These are phyloP conservation scores for Agrypnus murinus DNA, from an alignment of 2,888 invertebrate genomes.

Conservation along the genomic window DNA sequence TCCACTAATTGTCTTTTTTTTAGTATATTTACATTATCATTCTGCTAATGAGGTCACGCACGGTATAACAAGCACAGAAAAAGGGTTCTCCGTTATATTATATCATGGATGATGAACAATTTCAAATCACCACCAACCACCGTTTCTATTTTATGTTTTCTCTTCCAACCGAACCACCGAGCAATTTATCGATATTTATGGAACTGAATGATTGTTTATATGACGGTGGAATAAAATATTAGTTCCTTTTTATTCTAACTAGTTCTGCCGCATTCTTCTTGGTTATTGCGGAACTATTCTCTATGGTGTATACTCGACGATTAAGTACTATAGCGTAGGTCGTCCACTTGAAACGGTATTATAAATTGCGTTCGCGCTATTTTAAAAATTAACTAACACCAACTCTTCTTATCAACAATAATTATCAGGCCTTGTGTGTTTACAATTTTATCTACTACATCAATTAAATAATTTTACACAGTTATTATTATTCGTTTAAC, in stretches of 20 bases:
- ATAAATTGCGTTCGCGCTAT: constrained; percentile 26
- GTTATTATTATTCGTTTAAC: background rate
- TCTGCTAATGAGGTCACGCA: constrained; percentile 26
- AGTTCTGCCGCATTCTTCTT: constrained; percentile 43
- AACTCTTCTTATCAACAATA: constrained; percentile 13
- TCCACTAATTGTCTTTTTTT: constrained; percentile 36
- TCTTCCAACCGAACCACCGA: background rate
- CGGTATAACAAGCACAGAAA: background rate
- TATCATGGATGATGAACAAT: no score
- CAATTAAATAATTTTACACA: background rate
- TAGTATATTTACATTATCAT: constrained; percentile 27
- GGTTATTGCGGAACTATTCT: constrained; percentile 26
- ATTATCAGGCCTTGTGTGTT: constrained; percentile 26
- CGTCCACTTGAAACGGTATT: constrained; percentile 26
- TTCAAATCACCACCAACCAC: background rate
- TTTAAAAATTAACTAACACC: constrained; percentile 25
- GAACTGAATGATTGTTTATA: constrained; percentile 6
- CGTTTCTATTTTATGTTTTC: background rate
- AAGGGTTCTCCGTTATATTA: background rate
- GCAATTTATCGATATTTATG: constrained; percentile 5
- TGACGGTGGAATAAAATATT: constrained; percentile 4
- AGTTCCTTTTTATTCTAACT: constrained; percentile 24
- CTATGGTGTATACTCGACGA: background rate
- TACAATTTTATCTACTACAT: background rate
- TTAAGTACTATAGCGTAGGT: constrained; percentile 30